Evolutionary conservation across 2,888 invertebrate genomes (phyloP).

Genomic region (Colostygia pectinataria): DNA sequence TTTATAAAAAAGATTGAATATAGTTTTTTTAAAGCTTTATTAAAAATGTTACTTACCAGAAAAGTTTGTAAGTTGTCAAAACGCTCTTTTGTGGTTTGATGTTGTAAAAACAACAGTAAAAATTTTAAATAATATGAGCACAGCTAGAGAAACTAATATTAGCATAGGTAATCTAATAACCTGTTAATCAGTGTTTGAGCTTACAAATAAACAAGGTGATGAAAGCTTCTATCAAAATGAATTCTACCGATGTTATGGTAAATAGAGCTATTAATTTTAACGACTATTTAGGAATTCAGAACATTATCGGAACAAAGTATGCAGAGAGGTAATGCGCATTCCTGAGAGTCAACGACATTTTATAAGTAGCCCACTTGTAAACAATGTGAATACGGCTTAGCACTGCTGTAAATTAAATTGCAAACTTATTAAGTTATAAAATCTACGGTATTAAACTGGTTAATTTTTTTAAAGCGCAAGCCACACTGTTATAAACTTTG

Average conservation of each 20-base stretch:
- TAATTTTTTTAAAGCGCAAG: too few species aligned
- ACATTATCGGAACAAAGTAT: slow-evolving; percentile 50
- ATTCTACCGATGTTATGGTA: slow-evolving; percentile 38
- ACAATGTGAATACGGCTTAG: slow-evolving; percentile 35
- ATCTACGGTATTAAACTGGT: neutral
- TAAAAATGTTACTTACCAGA: too few species aligned
- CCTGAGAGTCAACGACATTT: slow-evolving; percentile 48
- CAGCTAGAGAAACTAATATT: too few species aligned
- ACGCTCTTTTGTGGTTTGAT: too few species aligned
- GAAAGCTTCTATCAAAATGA: slow-evolving; percentile 32
- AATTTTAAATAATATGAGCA: too few species aligned
- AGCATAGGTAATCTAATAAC: too few species aligned
- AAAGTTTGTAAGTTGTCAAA: too few species aligned
- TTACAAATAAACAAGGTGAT: slow-evolving; percentile 19
- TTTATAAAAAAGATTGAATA: too few species aligned
- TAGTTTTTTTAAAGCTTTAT: too few species aligned
- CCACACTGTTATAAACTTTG: too few species aligned
- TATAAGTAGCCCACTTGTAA: slow-evolving; percentile 38
- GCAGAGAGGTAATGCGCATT: slow-evolving; percentile 50
- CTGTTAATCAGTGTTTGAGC: too few species aligned
- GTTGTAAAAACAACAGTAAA: too few species aligned
- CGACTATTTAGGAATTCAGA: slow-evolving; percentile 56
- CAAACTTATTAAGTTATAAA: slow-evolving; percentile 21
- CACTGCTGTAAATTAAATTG: slow-evolving; percentile 29
- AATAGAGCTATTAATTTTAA: slow-evolving; percentile 61